Percentiles rank a stretch among this genome's conserved stretches.
These are phyloP conservation scores for Steinernema feltiae DNA, from an alignment of 1,140 invertebrate genomes.

Conservation along the genomic window DNA sequence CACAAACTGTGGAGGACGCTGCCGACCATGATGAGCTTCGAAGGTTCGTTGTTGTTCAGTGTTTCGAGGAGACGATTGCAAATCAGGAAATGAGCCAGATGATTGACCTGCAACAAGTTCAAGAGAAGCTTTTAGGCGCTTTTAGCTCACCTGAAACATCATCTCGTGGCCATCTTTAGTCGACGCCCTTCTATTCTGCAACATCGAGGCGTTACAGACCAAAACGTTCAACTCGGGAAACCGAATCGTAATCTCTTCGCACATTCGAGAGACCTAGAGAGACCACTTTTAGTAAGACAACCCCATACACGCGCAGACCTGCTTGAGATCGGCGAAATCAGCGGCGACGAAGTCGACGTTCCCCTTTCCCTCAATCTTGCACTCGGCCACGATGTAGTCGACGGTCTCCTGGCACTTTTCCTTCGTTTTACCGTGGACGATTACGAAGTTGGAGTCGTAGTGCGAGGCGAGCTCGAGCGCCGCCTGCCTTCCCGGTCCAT, in stretches of 20 bases:
- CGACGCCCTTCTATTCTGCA: constrained; percentile 26
- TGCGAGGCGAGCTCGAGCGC: constrained; percentile 35
- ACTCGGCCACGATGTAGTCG: not conserved
- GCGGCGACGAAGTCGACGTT: constrained; percentile 35
- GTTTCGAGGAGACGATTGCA: constrained; percentile 31
- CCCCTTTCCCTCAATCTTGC: constrained; percentile 20
- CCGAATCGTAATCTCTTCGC: constrained; percentile 34
- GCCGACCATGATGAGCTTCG: constrained; percentile 33
- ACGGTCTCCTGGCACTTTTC: constrained; percentile 31
- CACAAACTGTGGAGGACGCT: constrained; percentile 40
- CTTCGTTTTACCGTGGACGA: constrained; percentile 31
- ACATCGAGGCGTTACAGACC: constrained; percentile 34
- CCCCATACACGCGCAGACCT: constrained; percentile 25
- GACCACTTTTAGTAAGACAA: not conserved
- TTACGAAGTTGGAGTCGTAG: constrained; percentile 32
- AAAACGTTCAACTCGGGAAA: constrained; percentile 37
- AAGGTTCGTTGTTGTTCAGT: constrained; percentile 22
- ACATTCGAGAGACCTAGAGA: constrained; percentile 34
- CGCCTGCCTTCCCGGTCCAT: constrained; percentile 33
- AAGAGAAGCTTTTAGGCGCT: not conserved
- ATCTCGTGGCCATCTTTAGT: constrained; percentile 39
- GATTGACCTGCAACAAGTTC: constrained; percentile 39
- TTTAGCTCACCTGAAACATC: constrained; percentile 39
- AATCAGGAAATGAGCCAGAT: constrained; percentile 37
- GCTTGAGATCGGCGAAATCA: constrained; percentile 32